Percentiles rank a stretch among this genome's conserved stretches.
Conservation (phyloP, 2,888 invertebrate species). For the Actias luna region DNA sequence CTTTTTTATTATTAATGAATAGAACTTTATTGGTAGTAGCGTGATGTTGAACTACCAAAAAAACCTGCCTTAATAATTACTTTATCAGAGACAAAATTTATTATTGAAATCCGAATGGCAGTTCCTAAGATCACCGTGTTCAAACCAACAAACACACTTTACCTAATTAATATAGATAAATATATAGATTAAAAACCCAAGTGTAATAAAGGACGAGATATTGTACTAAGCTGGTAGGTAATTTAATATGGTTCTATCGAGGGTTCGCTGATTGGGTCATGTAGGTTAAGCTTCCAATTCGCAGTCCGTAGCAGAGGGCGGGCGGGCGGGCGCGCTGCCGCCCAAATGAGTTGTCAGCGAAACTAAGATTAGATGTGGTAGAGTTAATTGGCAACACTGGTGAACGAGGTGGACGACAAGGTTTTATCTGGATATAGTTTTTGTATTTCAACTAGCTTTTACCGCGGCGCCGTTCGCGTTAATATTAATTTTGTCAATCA, state of each 20-base stretch:
- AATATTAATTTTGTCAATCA: not conserved
- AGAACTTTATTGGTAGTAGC: too few species aligned
- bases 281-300: constrained; percentile 9
- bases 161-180: too few species aligned
- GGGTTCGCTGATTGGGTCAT: constrained; percentile 1
- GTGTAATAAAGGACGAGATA: too few species aligned
- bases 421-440: too few species aligned
- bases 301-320: not conserved
- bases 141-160: too few species aligned
- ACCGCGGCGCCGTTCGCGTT: not conserved
- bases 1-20: too few species aligned
- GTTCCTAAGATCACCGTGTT: too few species aligned
- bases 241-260: not conserved
- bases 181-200: too few species aligned
- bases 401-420: not conserved
- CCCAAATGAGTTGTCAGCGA: not conserved
- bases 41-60: too few species aligned
- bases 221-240: not conserved
- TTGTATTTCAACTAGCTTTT: not conserved
- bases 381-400: not conserved
- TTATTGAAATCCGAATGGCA: too few species aligned
- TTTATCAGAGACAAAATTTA: too few species aligned
- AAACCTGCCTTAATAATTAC: too few species aligned
- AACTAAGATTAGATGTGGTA: not conserved
- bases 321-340: not conserved